A percentile compares a stretch with the other conserved stretches of the same genome.
Evolutionary conservation across 2,888 invertebrate genomes (phyloP).

Genomic region (Chymomyza procnemis): DNA sequence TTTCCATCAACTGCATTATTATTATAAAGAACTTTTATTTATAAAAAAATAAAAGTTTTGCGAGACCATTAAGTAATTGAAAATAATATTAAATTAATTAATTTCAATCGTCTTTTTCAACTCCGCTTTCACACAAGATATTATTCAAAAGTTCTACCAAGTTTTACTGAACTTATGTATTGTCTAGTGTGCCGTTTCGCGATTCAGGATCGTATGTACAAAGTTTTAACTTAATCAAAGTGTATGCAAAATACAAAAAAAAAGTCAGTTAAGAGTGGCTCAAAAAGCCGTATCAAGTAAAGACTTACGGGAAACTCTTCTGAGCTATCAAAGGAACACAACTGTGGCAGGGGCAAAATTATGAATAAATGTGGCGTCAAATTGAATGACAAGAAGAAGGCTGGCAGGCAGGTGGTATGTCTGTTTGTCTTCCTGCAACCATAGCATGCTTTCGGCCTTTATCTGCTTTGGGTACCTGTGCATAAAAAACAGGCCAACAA

Average conservation of each 20-base stretch:
- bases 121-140: no score
- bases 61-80: background rate
- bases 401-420: constrained; percentile 9
- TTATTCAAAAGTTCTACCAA: no score
- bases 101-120: no score
- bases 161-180: no score
- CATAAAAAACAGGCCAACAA: constrained; percentile 3
- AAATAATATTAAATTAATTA: background rate
- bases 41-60: no score
- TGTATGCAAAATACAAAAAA: background rate
- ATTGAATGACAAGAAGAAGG: constrained; percentile 56
- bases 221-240: background rate
- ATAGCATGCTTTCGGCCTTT: background rate
- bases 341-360: constrained; percentile 15
- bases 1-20: no score
- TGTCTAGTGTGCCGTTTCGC: no score
- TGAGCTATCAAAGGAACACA: background rate
- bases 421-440: no score
- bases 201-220: no score
- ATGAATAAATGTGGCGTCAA: constrained; percentile 68
- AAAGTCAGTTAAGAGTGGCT: background rate
- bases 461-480: background rate
- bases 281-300: background rate
- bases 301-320: background rate
- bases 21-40: no score